Percentiles rank a stretch among this genome's conserved stretches.
Conservation (phyloP, 2,888 invertebrate species). For the Nemapogon koenigi region DNA sequence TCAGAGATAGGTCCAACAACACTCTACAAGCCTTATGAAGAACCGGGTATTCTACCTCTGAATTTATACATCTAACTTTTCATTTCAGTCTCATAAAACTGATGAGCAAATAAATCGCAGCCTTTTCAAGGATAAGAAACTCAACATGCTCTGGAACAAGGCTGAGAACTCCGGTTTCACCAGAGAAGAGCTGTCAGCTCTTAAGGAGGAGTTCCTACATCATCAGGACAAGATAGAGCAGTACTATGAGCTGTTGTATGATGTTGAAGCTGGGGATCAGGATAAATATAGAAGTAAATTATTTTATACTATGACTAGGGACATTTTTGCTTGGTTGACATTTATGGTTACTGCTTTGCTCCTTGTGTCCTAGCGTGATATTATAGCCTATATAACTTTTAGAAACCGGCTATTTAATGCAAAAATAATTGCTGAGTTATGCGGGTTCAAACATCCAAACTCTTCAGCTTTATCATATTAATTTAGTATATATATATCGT, state of each 20-base stretch:
- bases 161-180: slow-evolving; percentile 89
- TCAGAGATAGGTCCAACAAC: no score
- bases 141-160: slow-evolving; percentile 89
- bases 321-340: no score
- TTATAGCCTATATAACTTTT: neutral
- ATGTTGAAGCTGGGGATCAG: slow-evolving; percentile 66
- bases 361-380: neutral
- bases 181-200: slow-evolving; percentile 78
- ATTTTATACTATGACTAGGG: slow-evolving; percentile 8
- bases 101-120: slow-evolving; percentile 75
- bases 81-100: no score
- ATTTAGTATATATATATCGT: no score
- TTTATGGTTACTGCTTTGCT: no score
- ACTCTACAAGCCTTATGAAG: no score
- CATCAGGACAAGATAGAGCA: slow-evolving; percentile 94
- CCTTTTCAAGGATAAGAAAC: slow-evolving; percentile 87
- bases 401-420: no score
- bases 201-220: slow-evolving; percentile 89
- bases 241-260: slow-evolving; percentile 80
- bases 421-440: neutral
- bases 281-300: slow-evolving; percentile 71
- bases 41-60: no score
- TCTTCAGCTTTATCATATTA: no score
- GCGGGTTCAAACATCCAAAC: neutral
- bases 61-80: no score